Conservation (phyloP, 2,888 invertebrate species). For the Sarcophaga rosellei region DNA sequence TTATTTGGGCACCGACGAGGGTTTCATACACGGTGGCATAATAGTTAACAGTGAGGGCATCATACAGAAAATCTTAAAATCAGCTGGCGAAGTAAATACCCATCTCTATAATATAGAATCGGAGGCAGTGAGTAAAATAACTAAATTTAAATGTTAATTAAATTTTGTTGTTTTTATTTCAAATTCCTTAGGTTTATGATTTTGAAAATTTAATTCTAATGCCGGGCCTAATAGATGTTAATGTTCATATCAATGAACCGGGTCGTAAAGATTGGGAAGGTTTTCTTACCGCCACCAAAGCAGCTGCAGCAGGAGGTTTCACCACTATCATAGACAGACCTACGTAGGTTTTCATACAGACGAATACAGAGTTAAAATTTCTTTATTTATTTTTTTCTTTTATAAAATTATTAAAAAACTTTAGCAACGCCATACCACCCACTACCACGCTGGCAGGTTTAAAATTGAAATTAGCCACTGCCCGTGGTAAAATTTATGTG, state of each 20-base stretch:
- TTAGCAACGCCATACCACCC: constrained; percentile 87
- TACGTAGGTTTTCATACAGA: constrained; percentile 81
- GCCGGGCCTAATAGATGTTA: constrained; percentile 87
- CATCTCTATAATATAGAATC: constrained; percentile 82
- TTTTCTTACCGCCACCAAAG: constrained; percentile 86
- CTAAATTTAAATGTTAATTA: not conserved
- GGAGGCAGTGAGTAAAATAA: constrained; percentile 82
- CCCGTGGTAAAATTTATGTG: constrained; percentile 84
- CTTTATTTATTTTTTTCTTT: no score
- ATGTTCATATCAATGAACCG: constrained; percentile 89
- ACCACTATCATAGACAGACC: constrained; percentile 89
- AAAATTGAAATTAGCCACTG: constrained; percentile 84
- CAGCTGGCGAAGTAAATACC: constrained; percentile 82
- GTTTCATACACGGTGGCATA: constrained; percentile 84
- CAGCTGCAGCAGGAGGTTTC: constrained; percentile 88
- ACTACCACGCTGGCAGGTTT: constrained; percentile 86
- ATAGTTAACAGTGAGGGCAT: constrained; percentile 83
- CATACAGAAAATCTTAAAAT: constrained; percentile 82
- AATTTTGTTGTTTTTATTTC: not conserved
- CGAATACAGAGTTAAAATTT: no score
- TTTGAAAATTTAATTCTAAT: constrained; percentile 83
- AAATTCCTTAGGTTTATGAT: constrained; percentile 78
- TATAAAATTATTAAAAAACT: not conserved
- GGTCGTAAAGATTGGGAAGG: constrained; percentile 88
- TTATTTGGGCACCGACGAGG: constrained; percentile 82